A percentile compares a stretch with the other conserved stretches of the same genome.
phyloP scores from a whole-genome alignment of 2,797 vertebrate genomes.

The Bradypodion ventrale region DNA sequence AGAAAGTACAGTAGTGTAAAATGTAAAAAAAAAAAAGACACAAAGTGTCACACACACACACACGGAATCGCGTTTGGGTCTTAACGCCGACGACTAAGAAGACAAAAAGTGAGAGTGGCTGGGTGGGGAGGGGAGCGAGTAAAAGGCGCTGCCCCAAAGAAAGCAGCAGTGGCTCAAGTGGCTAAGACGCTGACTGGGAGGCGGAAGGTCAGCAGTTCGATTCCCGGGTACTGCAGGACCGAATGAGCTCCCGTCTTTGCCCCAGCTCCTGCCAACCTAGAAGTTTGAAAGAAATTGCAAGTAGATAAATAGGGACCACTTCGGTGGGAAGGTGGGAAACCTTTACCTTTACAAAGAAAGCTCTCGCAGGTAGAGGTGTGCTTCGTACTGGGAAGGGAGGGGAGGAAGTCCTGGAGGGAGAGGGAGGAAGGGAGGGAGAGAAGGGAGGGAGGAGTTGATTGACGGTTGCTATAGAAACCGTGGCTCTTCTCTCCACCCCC shows the following conservation, averaged over 20 bases:
- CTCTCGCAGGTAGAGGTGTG: neutral
- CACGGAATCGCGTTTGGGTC: neutral
- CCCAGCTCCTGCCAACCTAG: too few species aligned
- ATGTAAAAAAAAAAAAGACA: neutral
- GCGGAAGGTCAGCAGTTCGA: too few species aligned
- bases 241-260: too few species aligned
- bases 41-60: neutral
- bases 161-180: too few species aligned
- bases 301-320: too few species aligned
- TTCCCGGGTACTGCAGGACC: too few species aligned
- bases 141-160: neutral
- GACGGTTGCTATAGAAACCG: constrained; percentile 82
- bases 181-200: too few species aligned
- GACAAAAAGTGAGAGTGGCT: too few species aligned
- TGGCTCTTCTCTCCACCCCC: constrained; percentile 84
- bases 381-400: neutral
- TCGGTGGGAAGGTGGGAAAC: too few species aligned
- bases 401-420: neutral
- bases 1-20: neutral
- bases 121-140: neutral
- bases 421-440: constrained; percentile 45
- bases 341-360: too few species aligned
- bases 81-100: neutral
- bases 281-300: too few species aligned
- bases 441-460: constrained; percentile 75